Percentiles rank a stretch among this genome's conserved stretches.
Evolutionary conservation across 1,140 invertebrate species (phyloP).

Genomic region (Leguminivora glycinivorella): DNA sequence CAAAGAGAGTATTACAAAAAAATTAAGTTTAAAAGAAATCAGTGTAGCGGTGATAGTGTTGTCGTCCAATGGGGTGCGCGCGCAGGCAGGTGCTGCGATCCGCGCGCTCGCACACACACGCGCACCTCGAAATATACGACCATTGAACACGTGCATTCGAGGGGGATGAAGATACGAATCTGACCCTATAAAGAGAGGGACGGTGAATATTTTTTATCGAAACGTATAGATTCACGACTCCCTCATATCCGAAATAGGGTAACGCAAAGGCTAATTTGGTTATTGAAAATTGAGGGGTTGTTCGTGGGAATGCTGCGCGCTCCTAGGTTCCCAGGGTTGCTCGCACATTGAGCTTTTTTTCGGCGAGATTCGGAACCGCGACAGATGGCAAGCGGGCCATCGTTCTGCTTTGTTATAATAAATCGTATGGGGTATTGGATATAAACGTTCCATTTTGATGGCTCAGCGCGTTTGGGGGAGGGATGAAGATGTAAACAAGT

Average conservation of each 20-base stretch:
- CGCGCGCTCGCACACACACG: conserved; percentile 60
- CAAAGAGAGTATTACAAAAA: conserved; percentile 71
- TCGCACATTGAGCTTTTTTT: conserved; percentile 75
- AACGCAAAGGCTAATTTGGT: conserved; percentile 79
- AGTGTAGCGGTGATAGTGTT: conserved; percentile 74
- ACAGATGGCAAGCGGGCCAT: conserved; percentile 75
- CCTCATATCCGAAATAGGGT: conserved; percentile 78
- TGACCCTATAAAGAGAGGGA: conserved; percentile 48
- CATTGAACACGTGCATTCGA: conserved; percentile 77
- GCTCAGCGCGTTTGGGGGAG: conserved; percentile 60
- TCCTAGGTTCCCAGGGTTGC: conserved; percentile 77
- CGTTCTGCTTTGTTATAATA: conserved; percentile 74
- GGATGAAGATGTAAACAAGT: conserved; percentile 79
- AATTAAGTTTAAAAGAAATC: conserved; percentile 75
- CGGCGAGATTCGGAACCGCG: conserved; percentile 72
- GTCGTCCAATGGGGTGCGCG: conserved; percentile 71
- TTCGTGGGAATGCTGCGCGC: conserved; percentile 75
- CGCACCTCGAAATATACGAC: conserved; percentile 65
- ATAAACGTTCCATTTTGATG: conserved; percentile 78
- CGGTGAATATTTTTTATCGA: conserved; percentile 70
- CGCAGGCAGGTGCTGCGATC: conserved; percentile 70
- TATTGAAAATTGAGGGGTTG: conserved; percentile 79
- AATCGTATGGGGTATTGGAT: conserved; percentile 75
- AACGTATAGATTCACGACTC: conserved; percentile 78
- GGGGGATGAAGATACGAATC: conserved; percentile 63